Conservation (phyloP, 2,888 invertebrate genomes). For the Koerneria pararmatus region DNA sequence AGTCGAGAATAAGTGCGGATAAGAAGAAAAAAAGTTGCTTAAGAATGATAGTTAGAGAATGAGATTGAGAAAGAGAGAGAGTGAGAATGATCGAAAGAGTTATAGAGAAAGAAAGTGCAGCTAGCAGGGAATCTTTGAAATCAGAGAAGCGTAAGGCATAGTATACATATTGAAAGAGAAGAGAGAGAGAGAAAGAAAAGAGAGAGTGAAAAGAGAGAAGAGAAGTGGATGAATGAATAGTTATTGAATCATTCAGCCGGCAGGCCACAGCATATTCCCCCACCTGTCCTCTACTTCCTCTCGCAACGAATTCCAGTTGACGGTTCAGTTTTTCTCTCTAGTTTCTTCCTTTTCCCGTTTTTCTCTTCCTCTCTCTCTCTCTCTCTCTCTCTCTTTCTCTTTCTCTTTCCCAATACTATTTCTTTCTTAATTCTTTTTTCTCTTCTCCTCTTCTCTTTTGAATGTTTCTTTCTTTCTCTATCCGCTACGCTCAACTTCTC, state of each 20-base stretch:
- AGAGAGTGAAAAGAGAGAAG: no score
- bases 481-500: neutral
- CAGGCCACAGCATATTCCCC: neutral
- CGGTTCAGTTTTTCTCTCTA: neutral
- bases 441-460: neutral
- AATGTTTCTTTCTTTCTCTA: neutral
- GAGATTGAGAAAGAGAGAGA: neutral
- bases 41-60: no score
- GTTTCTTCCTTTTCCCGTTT: neutral
- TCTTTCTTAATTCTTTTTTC: neutral
- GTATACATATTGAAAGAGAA: no score
- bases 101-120: no score
- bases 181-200: no score
- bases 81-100: neutral
- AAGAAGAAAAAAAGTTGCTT: no score
- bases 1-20: no score
- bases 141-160: no score
- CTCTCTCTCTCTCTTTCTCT: neutral
- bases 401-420: neutral
- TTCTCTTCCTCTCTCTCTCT: conserved; percentile 3
- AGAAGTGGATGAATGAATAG: neutral
- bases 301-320: neutral
- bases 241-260: neutral
- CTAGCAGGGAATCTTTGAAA: no score
- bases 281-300: neutral